phyloP scores from a whole-genome alignment of 2,797 vertebrate genomes.

The Gymnodraco acuticeps region DNA sequence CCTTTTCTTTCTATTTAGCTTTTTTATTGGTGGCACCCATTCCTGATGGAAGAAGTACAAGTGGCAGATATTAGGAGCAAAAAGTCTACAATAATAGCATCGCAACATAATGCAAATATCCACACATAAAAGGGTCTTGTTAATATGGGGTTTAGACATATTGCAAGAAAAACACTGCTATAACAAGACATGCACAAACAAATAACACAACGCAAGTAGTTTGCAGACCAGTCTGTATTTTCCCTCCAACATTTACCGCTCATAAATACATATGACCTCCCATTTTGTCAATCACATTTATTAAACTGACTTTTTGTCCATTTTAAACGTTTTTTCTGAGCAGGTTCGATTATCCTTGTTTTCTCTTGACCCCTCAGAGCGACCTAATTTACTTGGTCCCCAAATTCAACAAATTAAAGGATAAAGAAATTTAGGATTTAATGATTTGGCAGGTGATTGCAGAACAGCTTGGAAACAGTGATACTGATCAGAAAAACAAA shows the following conservation, averaged over 20 bases:
- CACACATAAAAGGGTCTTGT: background rate
- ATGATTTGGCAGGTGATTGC: background rate
- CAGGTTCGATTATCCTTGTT: background rate
- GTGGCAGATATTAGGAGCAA: no score
- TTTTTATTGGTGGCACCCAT: constrained; percentile 87
- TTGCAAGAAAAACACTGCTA: background rate
- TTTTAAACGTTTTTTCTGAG: background rate
- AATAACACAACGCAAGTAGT: background rate
- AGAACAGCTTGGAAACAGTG: background rate
- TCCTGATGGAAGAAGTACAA: constrained; percentile 75
- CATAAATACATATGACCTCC: background rate
- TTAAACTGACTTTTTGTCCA: no score
- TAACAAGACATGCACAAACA: background rate
- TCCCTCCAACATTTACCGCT: no score
- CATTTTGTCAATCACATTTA: background rate
- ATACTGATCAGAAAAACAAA: background rate
- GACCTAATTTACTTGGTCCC: background rate
- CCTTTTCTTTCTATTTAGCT: constrained; percentile 83
- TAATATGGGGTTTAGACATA: background rate
- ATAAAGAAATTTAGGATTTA: background rate
- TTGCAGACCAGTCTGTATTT: no score
- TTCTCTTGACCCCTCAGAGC: background rate
- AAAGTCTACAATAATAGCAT: background rate
- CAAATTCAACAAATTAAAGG: background rate
- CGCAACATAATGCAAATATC: background rate